Conservation (phyloP, 92 coral and sea anemone species). For the Palythoa heliodiscus region DNA sequence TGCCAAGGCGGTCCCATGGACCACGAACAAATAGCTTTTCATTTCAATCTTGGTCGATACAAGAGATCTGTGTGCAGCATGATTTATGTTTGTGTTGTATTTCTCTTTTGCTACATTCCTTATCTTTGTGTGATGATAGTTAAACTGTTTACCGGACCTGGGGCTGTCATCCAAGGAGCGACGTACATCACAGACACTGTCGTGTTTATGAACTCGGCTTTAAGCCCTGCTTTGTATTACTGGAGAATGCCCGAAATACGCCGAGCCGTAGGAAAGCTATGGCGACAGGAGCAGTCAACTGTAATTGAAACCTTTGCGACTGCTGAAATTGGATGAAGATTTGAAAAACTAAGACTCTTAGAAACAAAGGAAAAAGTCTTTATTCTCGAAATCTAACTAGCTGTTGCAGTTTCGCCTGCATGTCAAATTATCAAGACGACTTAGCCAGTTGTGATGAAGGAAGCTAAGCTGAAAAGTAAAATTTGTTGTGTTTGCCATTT, state of each 20-base stretch:
- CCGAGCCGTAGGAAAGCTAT: conserved; percentile 11
- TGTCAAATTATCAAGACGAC: too few species aligned
- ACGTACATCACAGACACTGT: conserved; percentile 31
- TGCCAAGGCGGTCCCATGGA: neutral
- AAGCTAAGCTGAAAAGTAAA: too few species aligned
- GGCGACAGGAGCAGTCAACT: neutral
- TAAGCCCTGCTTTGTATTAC: conserved; percentile 21
- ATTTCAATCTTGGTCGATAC: conserved; percentile 23
- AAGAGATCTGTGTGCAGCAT: conserved; percentile 29
- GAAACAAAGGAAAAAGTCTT: neutral
- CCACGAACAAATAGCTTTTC: neutral
- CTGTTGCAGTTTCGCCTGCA: too few species aligned
- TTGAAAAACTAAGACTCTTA: neutral
- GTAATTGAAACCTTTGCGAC: neutral
- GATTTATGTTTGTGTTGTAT: conserved; percentile 4
- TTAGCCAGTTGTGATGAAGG: too few species aligned
- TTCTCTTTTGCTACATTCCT: conserved; percentile 32
- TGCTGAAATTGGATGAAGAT: neutral
- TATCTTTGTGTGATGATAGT: conserved; percentile 37
- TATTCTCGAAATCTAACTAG: neutral
- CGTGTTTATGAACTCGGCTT: conserved; percentile 11
- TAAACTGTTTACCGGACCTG: conserved; percentile 9
- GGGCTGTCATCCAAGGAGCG: conserved; percentile 37
- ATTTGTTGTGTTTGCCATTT: too few species aligned
- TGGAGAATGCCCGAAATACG: conserved; percentile 35